Conservation (phyloP, 2,797 vertebrate species). For the Melopsittacus undulatus region DNA sequence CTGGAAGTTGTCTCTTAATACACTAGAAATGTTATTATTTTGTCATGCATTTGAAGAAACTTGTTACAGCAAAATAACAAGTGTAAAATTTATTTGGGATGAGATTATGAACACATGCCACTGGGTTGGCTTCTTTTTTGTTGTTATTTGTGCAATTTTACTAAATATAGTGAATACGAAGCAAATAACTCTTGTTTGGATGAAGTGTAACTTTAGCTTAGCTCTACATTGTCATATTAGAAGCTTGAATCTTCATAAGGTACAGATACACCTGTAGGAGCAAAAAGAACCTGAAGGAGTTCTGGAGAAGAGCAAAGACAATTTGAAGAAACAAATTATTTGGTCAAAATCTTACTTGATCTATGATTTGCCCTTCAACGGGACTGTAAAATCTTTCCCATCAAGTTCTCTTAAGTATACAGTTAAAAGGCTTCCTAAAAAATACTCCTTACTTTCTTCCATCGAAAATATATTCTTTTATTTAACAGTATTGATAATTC, state of each 20-base stretch:
- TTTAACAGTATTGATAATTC: neutral
- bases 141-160: neutral
- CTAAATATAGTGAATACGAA: neutral
- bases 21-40: slow-evolving; percentile 7
- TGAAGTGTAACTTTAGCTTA: neutral
- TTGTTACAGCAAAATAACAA: neutral
- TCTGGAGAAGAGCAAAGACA: neutral
- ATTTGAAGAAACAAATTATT: neutral
- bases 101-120: neutral
- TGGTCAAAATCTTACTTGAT: neutral
- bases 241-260: neutral
- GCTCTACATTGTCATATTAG: neutral
- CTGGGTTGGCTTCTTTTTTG: neutral
- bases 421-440: neutral
- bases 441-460: neutral
- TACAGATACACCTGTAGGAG: neutral
- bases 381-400: neutral
- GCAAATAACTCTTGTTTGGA: neutral
- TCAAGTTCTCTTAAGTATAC: neutral
- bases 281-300: neutral
- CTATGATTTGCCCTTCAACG: neutral
- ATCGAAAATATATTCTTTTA: neutral
- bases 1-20: neutral
- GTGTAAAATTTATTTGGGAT: neutral
- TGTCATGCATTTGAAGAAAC: neutral